Evolutionary conservation across 2,113 vertebrate species (phyloP).

Genomic region (Diphyllodes magnificus): DNA sequence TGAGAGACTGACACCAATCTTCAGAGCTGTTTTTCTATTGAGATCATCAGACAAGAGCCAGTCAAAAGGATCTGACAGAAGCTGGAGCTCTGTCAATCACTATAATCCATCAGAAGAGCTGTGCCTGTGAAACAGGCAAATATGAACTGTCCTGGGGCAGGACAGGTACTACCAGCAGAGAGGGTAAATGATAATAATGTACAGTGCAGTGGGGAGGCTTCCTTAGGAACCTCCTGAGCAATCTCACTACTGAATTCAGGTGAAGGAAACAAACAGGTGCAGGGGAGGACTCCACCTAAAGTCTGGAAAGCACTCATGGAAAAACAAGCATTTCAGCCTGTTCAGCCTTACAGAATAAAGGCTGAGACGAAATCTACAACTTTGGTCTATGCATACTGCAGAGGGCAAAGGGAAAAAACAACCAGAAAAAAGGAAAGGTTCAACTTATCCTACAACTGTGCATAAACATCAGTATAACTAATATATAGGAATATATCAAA

Average conservation of each 20-base stretch:
- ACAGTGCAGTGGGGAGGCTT: background rate
- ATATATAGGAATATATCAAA: background rate
- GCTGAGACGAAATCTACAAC: background rate
- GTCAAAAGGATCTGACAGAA: background rate
- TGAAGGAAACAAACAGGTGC: background rate
- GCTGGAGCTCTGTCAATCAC: background rate
- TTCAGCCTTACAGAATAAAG: background rate
- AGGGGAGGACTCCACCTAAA: background rate
- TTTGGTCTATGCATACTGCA: background rate
- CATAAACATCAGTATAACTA: background rate
- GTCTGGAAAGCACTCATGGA: background rate
- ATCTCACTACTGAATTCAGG: background rate
- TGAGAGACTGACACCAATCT: background rate
- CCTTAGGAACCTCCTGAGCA: background rate
- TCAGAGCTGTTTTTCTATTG: background rate
- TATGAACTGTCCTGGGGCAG: background rate
- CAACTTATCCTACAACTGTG: background rate
- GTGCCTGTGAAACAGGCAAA: background rate
- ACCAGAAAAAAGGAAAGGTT: background rate
- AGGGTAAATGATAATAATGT: accelerated
- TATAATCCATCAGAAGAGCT: background rate
- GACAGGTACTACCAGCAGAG: background rate
- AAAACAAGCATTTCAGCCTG: background rate
- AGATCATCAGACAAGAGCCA: background rate
- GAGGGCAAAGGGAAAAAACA: background rate